Evolutionary conservation across 2,113 vertebrate species (phyloP), one percentile per base, ranked within the genome.

Genomic region (Solea solea): DNA sequence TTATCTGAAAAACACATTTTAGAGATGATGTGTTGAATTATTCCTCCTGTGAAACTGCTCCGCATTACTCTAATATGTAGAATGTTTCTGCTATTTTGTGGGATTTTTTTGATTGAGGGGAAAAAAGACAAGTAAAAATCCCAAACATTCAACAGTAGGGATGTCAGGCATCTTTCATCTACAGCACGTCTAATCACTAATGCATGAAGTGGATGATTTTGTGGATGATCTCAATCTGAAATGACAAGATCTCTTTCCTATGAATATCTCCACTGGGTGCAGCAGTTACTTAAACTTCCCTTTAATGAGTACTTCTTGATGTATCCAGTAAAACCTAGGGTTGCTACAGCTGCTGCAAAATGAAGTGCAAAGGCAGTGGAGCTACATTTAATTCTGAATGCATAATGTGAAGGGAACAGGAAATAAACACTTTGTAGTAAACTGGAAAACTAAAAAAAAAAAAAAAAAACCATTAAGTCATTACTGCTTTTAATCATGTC

Each of bases 241-340:
- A 63, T 50, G 55, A 10, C 14, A 46, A 50, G n/a, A 46, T 55
- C n/a, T 15, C 14, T 50, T 48, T 49, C 3, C 16, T 15, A 63
- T 44, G 40, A 76, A 52, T 42, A 34, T 59, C 45, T 63, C 67
- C 34, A 55, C 9, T 51, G 74, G 62, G 74, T 1, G 11, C 39
- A 60, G 55, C 54, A 78, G 58, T 78, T 56, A 55, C 51, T 42
- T 59, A 13, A 70, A 28, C 64, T 53, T 72, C 21, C 16, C 9
- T 54, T 21, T 64, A 72, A 61, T 71, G 50, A 74, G 25, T 51
- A 49, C 40, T 64, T 48, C 45, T 76, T 9, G 73, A 66, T 25
- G 41, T 42, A 56, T 58, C 3, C 69, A 63, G 56, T 70, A 60
- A 53, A 58, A 83, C 27, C 16, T 50, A 40, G n/a, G 54, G 80